These are phyloP conservation scores for Siphamia tubifer DNA, from an alignment of 2,113 vertebrate species.

Conservation along the genomic window DNA sequence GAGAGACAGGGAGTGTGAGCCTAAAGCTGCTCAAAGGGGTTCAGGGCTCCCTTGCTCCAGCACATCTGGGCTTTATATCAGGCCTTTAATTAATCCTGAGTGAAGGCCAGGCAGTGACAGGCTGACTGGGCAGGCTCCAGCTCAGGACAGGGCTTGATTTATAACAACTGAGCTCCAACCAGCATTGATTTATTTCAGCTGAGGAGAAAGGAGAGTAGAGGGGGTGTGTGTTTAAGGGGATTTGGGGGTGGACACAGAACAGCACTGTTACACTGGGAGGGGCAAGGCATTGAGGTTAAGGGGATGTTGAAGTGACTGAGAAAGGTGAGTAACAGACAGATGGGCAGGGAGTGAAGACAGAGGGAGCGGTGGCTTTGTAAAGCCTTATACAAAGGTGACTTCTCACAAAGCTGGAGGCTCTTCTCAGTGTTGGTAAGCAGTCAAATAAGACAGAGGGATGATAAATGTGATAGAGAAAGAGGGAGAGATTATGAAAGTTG, in stretches of 20 bases:
- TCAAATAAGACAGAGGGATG: constrained; percentile 8
- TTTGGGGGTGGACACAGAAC: constrained; percentile 84
- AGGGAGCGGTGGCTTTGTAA: constrained; percentile 3
- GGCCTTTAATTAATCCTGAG: constrained; percentile 99
- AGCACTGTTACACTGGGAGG: constrained; percentile 79
- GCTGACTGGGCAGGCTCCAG: constrained; percentile 98
- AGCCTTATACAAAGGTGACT: constrained; percentile 7
- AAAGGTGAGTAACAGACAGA: constrained; percentile 40
- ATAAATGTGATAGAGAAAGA: constrained; percentile 34
- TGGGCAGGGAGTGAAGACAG: not conserved
- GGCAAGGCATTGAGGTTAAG: constrained; percentile 15
- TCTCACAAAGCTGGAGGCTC: not conserved
- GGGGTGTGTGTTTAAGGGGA: constrained; percentile 52
- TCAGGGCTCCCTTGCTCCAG: constrained; percentile 84
- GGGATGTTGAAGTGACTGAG: constrained; percentile 11
- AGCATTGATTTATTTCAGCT: constrained; percentile 98
- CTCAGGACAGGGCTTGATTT: constrained; percentile 98
- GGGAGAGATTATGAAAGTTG: constrained; percentile 39
- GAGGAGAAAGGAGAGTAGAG: constrained; percentile 70
- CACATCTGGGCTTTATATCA: constrained; percentile 99
- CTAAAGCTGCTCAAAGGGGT: constrained; percentile 47
- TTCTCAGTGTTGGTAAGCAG: constrained; percentile 14
- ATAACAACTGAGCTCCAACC: constrained; percentile 94
- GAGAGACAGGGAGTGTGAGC: constrained; percentile 11
- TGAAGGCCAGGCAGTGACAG: constrained; percentile 99